These are phyloP conservation scores for Hippasteria phrygiana DNA, from an alignment of 53 echinoderm and acorn worm genomes.

Conservation along the genomic window DNA sequence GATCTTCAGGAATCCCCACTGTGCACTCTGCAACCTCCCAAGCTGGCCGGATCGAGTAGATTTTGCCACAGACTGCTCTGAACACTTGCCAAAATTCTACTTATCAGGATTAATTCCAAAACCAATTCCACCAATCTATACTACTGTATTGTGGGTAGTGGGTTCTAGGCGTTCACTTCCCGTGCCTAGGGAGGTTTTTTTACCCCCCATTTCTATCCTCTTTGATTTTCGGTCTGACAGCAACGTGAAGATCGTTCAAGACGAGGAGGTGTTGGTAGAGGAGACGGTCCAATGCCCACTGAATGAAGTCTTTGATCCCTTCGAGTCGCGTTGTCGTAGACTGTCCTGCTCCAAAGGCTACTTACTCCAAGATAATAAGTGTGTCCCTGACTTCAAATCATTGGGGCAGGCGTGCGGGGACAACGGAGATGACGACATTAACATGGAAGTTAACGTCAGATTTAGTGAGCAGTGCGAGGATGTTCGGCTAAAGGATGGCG, in stretches of 20 bases:
- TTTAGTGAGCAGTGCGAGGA: neutral
- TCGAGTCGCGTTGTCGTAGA: constrained; percentile 26
- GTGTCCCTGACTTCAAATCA: constrained; percentile 11
- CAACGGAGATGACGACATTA: neutral
- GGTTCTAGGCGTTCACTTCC: neutral
- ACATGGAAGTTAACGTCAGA: constrained; percentile 5
- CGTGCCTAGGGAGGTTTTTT: neutral
- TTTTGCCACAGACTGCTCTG: constrained; percentile 17
- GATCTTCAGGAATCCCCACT: constrained; percentile 55
- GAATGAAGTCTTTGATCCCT: constrained; percentile 66
- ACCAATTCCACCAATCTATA: too few relatives aligned
- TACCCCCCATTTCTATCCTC: constrained; percentile 60
- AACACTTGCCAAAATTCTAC: constrained; percentile 21
- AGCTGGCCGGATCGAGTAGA: constrained; percentile 31
- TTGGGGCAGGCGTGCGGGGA: constrained; percentile 34
- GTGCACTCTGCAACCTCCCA: constrained; percentile 56
- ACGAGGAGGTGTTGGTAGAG: neutral
- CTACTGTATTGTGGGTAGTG: neutral
- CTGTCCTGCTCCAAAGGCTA: constrained; percentile 59
- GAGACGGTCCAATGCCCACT: constrained; percentile 45
- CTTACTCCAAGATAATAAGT: constrained; percentile 16
- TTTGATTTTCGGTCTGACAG: constrained; percentile 49
- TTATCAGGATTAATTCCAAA: neutral
- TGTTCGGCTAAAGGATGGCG: neutral
- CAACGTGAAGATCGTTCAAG: constrained; percentile 13